These are phyloP conservation scores for Tillus elongatus DNA, from an alignment of 2,888 invertebrate genomes.

Conservation along the genomic window DNA sequence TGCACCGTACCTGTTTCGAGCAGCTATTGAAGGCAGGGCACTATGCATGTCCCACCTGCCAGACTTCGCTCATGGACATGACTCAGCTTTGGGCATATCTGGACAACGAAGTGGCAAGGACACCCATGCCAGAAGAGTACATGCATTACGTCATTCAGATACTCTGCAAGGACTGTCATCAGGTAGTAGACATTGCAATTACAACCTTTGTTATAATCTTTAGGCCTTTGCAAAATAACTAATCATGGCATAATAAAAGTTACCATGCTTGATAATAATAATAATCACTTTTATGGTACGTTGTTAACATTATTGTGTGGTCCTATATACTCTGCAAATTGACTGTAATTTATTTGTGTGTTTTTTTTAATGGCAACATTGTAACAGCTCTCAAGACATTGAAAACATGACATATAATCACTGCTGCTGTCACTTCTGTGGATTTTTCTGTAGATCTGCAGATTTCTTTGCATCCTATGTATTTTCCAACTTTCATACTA, in stretches of 20 bases:
- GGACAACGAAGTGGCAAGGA: slow-evolving; percentile 71
- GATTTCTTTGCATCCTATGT: too few species aligned
- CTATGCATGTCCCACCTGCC: slow-evolving; percentile 83
- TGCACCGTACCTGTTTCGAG: slow-evolving; percentile 79
- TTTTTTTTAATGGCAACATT: too few species aligned
- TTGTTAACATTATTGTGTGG: too few species aligned
- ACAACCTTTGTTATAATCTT: too few species aligned
- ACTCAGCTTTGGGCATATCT: slow-evolving; percentile 70
- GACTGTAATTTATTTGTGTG: too few species aligned
- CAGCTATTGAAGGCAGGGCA: slow-evolving; percentile 66
- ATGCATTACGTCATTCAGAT: slow-evolving; percentile 71
- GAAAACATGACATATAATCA: too few species aligned
- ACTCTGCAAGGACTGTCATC: slow-evolving; percentile 86
- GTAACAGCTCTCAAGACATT: too few species aligned
- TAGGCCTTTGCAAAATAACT: background rate
- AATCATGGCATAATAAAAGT: background rate
- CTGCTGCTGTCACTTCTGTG: too few species aligned
- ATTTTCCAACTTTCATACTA: too few species aligned
- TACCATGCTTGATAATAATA: background rate
- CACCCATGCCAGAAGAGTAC: slow-evolving; percentile 79
- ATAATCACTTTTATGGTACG: too few species aligned
- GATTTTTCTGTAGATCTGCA: too few species aligned
- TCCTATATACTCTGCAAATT: too few species aligned
- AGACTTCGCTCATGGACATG: slow-evolving; percentile 83
- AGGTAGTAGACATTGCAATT: slow-evolving; percentile 51